A percentile compares a stretch with the other conserved stretches of the same genome.
Evolutionary conservation across 2,113 vertebrate genomes (phyloP).

Genomic region (Ammodytes marinus): DNA sequence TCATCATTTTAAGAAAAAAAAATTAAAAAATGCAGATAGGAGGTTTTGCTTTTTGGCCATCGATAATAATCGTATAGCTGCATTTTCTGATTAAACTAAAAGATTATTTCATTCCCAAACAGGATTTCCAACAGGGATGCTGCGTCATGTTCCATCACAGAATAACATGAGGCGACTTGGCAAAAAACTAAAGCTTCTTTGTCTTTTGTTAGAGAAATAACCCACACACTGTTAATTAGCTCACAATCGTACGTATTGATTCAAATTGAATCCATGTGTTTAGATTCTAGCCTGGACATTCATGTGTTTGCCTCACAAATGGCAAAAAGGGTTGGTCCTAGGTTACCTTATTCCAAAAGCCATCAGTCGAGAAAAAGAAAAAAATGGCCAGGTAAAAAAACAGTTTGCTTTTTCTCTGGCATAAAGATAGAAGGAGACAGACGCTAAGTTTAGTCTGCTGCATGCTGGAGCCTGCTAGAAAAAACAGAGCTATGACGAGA

Average conservation of each 20-base stretch:
- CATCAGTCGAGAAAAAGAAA: not conserved
- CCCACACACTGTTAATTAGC: not conserved
- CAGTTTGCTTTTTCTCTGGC: not conserved
- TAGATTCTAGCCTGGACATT: no score
- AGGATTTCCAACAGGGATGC: not conserved
- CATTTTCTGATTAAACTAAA: not conserved
- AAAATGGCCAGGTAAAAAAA: not conserved
- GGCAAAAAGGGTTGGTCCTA: slow-evolving; percentile 15
- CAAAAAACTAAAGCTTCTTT: not conserved
- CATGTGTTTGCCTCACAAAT: no score
- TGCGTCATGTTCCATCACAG: not conserved
- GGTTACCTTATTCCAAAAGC: not conserved
- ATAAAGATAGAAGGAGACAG: slow-evolving; percentile 20
- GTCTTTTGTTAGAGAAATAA: not conserved
- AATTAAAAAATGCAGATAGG: no score
- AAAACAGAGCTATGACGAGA: slow-evolving; percentile 25
- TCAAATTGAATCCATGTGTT: no score
- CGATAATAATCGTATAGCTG: not conserved
- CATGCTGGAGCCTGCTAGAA: slow-evolving; percentile 13
- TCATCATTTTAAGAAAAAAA: no score
- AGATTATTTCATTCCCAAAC: not conserved
- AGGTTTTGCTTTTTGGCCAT: no score
- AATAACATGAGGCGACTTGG: not conserved
- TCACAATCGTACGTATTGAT: no score
- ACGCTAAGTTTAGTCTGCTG: slow-evolving; percentile 26